phyloP scores from a whole-genome alignment of 2,888 invertebrate genomes.

The Leptogaster cylindrica region DNA sequence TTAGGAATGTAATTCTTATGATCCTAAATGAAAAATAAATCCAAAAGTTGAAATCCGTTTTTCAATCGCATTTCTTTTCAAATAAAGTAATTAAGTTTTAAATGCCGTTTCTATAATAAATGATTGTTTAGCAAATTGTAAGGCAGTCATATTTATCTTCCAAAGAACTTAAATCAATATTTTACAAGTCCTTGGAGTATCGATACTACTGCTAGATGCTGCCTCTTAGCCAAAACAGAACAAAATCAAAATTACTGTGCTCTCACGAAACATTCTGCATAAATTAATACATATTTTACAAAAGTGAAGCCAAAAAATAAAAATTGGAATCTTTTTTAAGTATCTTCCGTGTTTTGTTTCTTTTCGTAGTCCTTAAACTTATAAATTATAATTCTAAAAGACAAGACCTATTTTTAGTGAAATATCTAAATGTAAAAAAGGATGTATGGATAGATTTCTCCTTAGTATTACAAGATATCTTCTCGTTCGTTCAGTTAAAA shows the following conservation, averaged over 20 bases:
- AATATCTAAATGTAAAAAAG: constrained; percentile 5
- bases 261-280: no score
- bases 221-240: constrained; percentile 21
- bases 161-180: no score
- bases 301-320: no score
- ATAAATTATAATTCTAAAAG: constrained; percentile 46
- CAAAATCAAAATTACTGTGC: constrained; percentile 21
- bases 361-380: constrained; percentile 39
- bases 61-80: constrained; percentile 12
- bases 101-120: constrained; percentile 43
- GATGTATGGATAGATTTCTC: constrained; percentile 1
- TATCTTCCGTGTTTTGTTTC: constrained; percentile 21
- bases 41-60: no score
- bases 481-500: constrained; percentile 1
- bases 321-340: constrained; percentile 41
- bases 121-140: no score
- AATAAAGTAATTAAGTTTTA: constrained; percentile 45
- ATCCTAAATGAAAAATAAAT: constrained; percentile 26
- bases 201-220: no score
- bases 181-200: no score
- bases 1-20: constrained; percentile 45
- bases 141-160: no score
- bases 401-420: constrained; percentile 33
- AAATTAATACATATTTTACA: constrained; percentile 42
- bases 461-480: background rate